phyloP scores from a whole-genome alignment of 2,888 invertebrate genomes.

The Trisateles emortualis region DNA sequence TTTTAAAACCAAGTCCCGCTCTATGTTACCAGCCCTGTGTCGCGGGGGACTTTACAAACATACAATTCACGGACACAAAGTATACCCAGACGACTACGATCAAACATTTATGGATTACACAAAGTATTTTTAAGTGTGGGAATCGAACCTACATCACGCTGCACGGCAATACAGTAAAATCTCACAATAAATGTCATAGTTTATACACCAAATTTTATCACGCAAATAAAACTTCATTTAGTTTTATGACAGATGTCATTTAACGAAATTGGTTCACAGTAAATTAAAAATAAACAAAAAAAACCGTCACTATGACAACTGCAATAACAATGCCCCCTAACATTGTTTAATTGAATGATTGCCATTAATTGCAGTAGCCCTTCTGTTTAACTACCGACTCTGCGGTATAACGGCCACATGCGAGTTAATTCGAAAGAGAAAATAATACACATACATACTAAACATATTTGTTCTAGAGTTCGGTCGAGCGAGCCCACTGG shows the following conservation, averaged over 20 bases:
- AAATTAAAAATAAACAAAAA: slow-evolving; percentile 17
- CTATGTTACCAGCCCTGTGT: no score
- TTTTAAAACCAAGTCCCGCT: no score
- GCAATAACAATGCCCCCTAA: slow-evolving; percentile 51
- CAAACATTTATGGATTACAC: no score
- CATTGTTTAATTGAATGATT: slow-evolving; percentile 73
- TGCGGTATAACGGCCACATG: slow-evolving; percentile 67
- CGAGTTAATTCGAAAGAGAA: slow-evolving; percentile 35
- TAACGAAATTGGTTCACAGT: slow-evolving; percentile 16
- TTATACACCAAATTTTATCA: slow-evolving; percentile 3
- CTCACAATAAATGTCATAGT: slow-evolving; percentile 9
- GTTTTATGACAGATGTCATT: slow-evolving; percentile 21
- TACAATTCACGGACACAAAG: no score
- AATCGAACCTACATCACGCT: no score
- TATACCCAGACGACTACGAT: no score
- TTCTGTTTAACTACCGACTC: slow-evolving; percentile 62
- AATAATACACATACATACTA: slow-evolving; percentile 20
- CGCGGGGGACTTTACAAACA: no score
- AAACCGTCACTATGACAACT: slow-evolving; percentile 50
- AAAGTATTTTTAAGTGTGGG: no score
- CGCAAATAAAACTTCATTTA: slow-evolving; percentile 19
- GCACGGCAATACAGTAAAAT: no score
- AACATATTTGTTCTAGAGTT: slow-evolving; percentile 8
- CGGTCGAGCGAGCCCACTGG: slow-evolving; percentile 8
- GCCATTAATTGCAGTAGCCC: slow-evolving; percentile 66